Percentiles rank a stretch among this genome's conserved stretches.
phyloP scores from a whole-genome alignment of 2,888 invertebrate genomes.

The Caenorhabditis sp. region DNA sequence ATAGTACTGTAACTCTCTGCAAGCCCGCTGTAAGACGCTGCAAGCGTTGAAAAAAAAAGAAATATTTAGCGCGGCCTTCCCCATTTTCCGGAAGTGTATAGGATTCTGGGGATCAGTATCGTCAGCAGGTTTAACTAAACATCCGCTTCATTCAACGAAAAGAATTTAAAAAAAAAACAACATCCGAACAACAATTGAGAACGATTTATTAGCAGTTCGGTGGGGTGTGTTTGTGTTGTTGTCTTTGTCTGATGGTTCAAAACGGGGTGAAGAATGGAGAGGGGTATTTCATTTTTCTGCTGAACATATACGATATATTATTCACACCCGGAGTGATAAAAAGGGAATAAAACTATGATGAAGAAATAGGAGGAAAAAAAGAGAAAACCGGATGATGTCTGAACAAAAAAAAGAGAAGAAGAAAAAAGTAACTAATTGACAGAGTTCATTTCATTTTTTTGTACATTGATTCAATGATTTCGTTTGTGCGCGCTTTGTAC shows the following conservation, averaged over 20 bases:
- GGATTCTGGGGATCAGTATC: too few relatives aligned
- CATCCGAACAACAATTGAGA: constrained; percentile 34
- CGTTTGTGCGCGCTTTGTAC: constrained; percentile 71
- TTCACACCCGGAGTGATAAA: background rate
- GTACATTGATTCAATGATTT: constrained; percentile 50
- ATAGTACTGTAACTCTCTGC: too few relatives aligned
- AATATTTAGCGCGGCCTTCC: too few relatives aligned
- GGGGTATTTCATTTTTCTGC: constrained; percentile 9
- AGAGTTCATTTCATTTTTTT: constrained; percentile 14
- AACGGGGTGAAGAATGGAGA: background rate
- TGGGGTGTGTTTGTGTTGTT: constrained; percentile 13
- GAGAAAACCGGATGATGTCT: constrained; percentile 9
- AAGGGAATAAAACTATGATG: constrained; percentile 8
- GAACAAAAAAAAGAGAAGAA: constrained; percentile 13
- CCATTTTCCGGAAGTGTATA: too few relatives aligned
- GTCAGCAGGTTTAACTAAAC: too few relatives aligned
- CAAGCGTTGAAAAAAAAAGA: too few relatives aligned
- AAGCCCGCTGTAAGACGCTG: too few relatives aligned
- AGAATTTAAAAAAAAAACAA: too few relatives aligned
- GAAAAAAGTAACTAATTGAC: constrained; percentile 1
- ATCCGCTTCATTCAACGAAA: too few relatives aligned
- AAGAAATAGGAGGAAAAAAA: constrained; percentile 8
- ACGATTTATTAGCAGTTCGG: constrained; percentile 42
- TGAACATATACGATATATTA: constrained; percentile 32
- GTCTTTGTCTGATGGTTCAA: constrained; percentile 18